These are phyloP conservation scores for Odocoileus hemionus DNA, from an alignment of 2,113 vertebrate species.

Conservation along the genomic window DNA sequence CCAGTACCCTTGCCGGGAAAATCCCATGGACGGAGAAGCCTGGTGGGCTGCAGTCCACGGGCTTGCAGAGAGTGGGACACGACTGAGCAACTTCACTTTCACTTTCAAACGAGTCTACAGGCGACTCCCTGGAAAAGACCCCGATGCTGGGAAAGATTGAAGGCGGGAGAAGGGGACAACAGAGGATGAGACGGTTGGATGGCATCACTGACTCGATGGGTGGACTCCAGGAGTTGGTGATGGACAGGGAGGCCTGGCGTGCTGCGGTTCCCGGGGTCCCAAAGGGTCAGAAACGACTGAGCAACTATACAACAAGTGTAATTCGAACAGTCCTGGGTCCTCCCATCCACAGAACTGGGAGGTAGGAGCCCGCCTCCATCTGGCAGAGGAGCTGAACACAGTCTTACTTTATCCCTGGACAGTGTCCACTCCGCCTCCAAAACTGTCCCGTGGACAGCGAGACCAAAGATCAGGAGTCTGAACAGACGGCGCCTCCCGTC, in stretches of 20 bases:
- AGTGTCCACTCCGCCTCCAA: neutral
- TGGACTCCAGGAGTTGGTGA: neutral
- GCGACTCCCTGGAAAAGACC: rapidly evolving
- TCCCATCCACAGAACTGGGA: neutral
- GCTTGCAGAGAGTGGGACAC: too few species aligned
- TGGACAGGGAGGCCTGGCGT: neutral
- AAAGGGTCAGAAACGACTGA: neutral
- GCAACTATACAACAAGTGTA: neutral
- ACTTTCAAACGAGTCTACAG: neutral
- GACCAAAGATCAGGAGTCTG: neutral
- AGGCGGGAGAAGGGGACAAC: neutral
- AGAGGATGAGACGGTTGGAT: neutral
- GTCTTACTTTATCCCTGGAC: neutral
- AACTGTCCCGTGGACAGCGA: neutral
- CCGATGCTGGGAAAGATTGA: neutral
- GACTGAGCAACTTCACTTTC: too few species aligned
- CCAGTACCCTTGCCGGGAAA: too few species aligned
- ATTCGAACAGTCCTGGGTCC: neutral
- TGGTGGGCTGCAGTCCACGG: too few species aligned
- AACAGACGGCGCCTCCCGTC: neutral
- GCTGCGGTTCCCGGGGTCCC: neutral
- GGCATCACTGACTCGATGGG: too few species aligned
- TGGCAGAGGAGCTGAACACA: neutral
- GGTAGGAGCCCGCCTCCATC: neutral
- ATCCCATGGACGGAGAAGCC: too few species aligned